phyloP scores from a whole-genome alignment of 2,797 vertebrate species.

The Micrastur ruficollis region DNA sequence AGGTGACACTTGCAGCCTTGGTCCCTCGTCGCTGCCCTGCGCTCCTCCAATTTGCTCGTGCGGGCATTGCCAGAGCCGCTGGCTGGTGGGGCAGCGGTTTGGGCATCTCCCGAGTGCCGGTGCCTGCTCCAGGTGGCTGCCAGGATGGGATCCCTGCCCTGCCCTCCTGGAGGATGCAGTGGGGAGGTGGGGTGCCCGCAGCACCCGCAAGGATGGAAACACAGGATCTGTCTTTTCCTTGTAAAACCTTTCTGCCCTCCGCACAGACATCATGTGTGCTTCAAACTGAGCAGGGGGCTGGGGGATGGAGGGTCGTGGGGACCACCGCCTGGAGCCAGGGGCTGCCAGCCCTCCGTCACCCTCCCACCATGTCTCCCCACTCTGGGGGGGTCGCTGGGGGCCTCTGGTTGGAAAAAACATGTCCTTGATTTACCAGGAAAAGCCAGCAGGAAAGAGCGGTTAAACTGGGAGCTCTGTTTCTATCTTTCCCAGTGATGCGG shows the following conservation, averaged over 20 bases:
- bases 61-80: accelerated
- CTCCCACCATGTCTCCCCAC: background rate
- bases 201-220: background rate
- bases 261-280: accelerated
- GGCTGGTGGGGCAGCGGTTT: accelerated
- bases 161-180: background rate
- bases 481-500: background rate
- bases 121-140: background rate
- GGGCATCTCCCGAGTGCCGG: background rate
- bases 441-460: background rate
- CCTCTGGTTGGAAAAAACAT: background rate
- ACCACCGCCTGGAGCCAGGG: accelerated
- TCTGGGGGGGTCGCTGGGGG: background rate
- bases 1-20: background rate
- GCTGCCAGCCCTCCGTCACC: background rate
- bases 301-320: background rate
- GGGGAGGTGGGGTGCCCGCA: background rate
- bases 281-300: background rate
- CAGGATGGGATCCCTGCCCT: accelerated
- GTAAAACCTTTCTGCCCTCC: background rate
- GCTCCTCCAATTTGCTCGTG: background rate
- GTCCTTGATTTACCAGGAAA: background rate
- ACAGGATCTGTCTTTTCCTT: background rate
- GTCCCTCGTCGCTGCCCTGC: accelerated
- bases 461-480: background rate